Evolutionary conservation across 1,140 invertebrate species (phyloP).

Genomic region (Papilio aristodemus): DNA sequence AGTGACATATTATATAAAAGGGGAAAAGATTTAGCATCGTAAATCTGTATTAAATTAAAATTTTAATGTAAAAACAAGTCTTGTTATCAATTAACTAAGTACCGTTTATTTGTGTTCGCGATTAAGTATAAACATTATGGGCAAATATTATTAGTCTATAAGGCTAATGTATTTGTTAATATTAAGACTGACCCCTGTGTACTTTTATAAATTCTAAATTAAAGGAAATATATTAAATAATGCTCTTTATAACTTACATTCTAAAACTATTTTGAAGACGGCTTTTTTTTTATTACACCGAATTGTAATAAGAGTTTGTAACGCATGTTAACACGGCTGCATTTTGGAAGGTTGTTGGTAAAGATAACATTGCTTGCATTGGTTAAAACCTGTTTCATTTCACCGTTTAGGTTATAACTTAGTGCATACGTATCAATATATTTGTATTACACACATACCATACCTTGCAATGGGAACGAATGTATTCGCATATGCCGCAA

Average conservation of each 20-base stretch:
- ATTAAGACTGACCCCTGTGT: not conserved
- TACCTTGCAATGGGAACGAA: constrained; percentile 13
- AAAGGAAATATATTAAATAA: no score
- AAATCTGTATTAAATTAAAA: no score
- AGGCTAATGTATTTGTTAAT: not conserved
- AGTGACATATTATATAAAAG: no score
- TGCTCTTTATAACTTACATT: no score
- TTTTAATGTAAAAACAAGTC: not conserved
- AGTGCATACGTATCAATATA: constrained; percentile 5
- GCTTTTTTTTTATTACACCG: no score
- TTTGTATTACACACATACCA: constrained; percentile 2
- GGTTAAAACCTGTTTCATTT: constrained; percentile 32
- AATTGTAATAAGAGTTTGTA: no score
- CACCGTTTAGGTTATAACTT: constrained; percentile 27
- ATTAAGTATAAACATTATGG: not conserved
- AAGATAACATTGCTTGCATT: constrained; percentile 26
- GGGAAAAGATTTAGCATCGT: no score
- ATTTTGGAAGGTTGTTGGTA: constrained; percentile 10
- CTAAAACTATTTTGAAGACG: no score
- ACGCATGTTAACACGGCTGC: not conserved
- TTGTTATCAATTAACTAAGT: not conserved
- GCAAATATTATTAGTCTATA: not conserved
- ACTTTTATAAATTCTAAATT: no score
- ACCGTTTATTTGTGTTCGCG: not conserved
- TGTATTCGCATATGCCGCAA: constrained; percentile 18